Percentiles rank a stretch among this genome's conserved stretches.
Evolutionary conservation across 2,113 vertebrate genomes (phyloP).

Genomic region (Mirza zaza): DNA sequence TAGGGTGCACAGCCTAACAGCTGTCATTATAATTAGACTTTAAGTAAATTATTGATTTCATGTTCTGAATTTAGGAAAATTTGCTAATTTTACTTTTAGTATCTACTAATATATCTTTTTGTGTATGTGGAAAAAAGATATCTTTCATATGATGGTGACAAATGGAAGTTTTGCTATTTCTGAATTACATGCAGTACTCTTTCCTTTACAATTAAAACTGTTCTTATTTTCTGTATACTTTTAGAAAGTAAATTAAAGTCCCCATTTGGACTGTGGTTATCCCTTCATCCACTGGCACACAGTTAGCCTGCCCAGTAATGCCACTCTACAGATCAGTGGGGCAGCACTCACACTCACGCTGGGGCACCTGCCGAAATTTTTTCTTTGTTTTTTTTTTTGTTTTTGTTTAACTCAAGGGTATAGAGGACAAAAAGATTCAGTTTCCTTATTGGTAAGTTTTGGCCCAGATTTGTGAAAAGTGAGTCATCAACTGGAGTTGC

Average conservation of each 20-base stretch:
- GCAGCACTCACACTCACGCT: neutral
- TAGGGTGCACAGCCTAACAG: neutral
- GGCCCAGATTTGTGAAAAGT: constrained; percentile 46
- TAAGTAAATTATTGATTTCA: neutral
- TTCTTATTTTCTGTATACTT: neutral
- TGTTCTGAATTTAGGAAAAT: neutral
- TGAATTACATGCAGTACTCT: neutral
- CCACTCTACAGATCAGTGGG: too few species aligned
- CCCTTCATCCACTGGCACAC: neutral
- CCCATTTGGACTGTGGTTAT: neutral
- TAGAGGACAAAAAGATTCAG: constrained; percentile 30
- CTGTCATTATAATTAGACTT: neutral
- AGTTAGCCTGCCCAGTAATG: fast-evolving
- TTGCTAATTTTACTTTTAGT: neutral
- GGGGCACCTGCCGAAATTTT: neutral
- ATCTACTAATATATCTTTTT: neutral
- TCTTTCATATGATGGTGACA: neutral
- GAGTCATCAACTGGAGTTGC: constrained; percentile 49
- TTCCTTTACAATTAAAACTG: neutral
- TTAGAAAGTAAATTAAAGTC: neutral
- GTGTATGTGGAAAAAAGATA: neutral
- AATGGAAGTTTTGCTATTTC: neutral
- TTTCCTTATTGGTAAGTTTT: constrained; percentile 45
- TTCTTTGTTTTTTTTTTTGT: neutral
- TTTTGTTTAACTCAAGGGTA: constrained; percentile 10